Conservation (phyloP, 1,140 invertebrate species). For the roundworm (Caenorhabditis elegans) region WBcel235 BX284605.5:10152001-10152500, state of each 20-base stretch:
- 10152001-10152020: not conserved
- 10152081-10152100: not conserved
- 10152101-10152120: not conserved
- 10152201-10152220: not conserved
- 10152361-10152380: not conserved
- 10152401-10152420: no score
- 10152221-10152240: not conserved
- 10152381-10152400: not conserved
- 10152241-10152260: not conserved
- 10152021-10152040: constrained; percentile 7
- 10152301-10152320: no score
- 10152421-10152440: no score
- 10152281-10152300: not conserved
- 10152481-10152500: not conserved
- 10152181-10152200: not conserved
- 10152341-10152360: not conserved
- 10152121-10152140: not conserved
- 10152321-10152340: no score
- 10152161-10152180: not conserved
- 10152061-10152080: not conserved
- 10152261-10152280: not conserved
- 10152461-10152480: not conserved
- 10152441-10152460: not conserved
- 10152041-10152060: not conserved
- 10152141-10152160: constrained; percentile 1